Evolutionary conservation across 2,888 invertebrate species (phyloP), one percentile per base, ranked within the genome.

Genomic region (Pollenia griseotomentosa): DNA sequence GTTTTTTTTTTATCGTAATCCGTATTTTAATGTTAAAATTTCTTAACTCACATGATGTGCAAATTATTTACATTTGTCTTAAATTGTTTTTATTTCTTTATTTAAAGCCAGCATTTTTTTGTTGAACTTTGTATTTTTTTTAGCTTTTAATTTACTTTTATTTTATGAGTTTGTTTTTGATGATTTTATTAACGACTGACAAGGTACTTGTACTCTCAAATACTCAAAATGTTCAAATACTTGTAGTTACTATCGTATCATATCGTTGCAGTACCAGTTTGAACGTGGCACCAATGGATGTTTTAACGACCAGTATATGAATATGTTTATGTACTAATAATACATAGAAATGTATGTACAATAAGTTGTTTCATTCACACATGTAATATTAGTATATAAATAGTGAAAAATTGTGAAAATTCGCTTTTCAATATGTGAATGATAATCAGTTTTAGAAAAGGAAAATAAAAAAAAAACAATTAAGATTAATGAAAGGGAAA

Each of bases 231-330:
- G 59, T 68, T 74, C 16, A 33, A 71, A 81, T 53, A 85, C 61
- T 59, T 51, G 74, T 63, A 80, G 57, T 63, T 59, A 40, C 42
- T 19, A 42, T 61, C 33, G 33, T 59, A 83, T 46, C 61, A 83
- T 9, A 63, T 51, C 23, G 63, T 53, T 51, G 68, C 84, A 84
- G 88, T 88, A 88, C 88, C 89, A 88, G 89, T 88, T 88, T 84
- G 80, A 87, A 88, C 83, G 83, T 88, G 88, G 88, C 88, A 89
- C 88, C 88, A 88, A 80, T 63, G 75, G 53, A 77, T 65, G 63
- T 53, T 10, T 42, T 12, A 12, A 71, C 44, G 33, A 55, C 16
- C 33, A 10, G 73, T 73, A 57, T 51, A 70, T 79, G 9, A 23
- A 59, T 59, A 61, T 59, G 78, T 51, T 53, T 59, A 71, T 71